Evolutionary conservation across 1,140 invertebrate species (phyloP).

Genomic region (Hetaerina americana): DNA sequence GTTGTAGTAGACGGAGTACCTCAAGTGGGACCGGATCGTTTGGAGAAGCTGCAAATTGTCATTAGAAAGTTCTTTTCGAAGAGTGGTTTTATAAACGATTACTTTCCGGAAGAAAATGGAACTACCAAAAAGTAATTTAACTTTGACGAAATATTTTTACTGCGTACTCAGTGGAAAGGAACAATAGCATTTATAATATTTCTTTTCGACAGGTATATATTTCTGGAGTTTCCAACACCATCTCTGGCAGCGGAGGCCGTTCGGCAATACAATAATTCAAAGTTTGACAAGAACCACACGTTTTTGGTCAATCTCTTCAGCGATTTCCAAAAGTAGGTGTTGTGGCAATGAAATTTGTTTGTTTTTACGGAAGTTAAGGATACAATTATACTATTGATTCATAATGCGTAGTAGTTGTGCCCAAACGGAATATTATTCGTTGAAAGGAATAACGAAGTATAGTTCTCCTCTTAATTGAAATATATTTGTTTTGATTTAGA

Average conservation of each 20-base stretch:
- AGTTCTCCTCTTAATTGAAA: background rate
- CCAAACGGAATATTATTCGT: too few relatives aligned
- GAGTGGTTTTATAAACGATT: slow-evolving; percentile 84
- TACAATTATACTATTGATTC: too few relatives aligned
- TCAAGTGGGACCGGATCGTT: slow-evolving; percentile 76
- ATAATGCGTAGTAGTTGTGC: too few relatives aligned
- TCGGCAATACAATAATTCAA: slow-evolving; percentile 78
- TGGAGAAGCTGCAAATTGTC: slow-evolving; percentile 88
- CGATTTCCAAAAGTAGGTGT: slow-evolving; percentile 80
- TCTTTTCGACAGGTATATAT: slow-evolving; percentile 57
- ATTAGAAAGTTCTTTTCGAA: slow-evolving; percentile 86
- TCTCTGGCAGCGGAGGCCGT: slow-evolving; percentile 74
- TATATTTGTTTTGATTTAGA: slow-evolving; percentile 30
- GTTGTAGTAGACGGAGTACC: slow-evolving; percentile 95
- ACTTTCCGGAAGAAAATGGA: slow-evolving; percentile 72
- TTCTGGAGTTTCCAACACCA: slow-evolving; percentile 79
- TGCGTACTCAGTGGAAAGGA: too few relatives aligned
- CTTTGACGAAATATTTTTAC: slow-evolving; percentile 14
- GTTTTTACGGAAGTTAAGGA: too few relatives aligned
- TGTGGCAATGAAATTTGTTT: too few relatives aligned
- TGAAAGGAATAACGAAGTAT: too few relatives aligned
- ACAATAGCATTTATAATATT: slow-evolving; percentile 12
- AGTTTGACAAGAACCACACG: slow-evolving; percentile 91
- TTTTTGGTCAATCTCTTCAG: slow-evolving; percentile 93
- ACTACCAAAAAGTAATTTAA: slow-evolving; percentile 65